Evolutionary conservation across 2,888 invertebrate genomes (phyloP).

Genomic region (Geophilus truncorum): DNA sequence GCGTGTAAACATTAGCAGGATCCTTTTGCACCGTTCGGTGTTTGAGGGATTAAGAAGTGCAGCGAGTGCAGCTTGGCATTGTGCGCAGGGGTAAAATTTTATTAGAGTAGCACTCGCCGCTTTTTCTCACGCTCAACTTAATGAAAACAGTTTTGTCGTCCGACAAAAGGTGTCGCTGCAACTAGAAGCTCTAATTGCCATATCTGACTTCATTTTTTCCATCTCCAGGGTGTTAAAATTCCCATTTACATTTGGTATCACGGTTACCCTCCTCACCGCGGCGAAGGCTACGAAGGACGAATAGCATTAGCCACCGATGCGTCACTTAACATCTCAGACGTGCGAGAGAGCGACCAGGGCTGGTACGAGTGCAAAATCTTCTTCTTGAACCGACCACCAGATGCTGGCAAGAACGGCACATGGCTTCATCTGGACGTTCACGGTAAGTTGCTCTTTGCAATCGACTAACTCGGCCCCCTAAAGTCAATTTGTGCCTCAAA

Average conservation of each 20-base stretch:
- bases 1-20: slow-evolving; percentile 3
- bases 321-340: slow-evolving; percentile 91
- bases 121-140: neutral
- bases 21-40: neutral
- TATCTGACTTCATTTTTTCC: slow-evolving; percentile 40
- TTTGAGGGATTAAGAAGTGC: neutral
- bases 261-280: slow-evolving; percentile 94
- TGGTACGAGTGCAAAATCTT: slow-evolving; percentile 95
- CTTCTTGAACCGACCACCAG: slow-evolving; percentile 89
- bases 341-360: slow-evolving; percentile 87
- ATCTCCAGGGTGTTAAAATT: slow-evolving; percentile 81
- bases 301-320: slow-evolving; percentile 85
- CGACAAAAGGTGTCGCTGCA: neutral
- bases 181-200: neutral
- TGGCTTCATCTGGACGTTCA: slow-evolving; percentile 98
- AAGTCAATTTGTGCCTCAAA: neutral
- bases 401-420: slow-evolving; percentile 80
- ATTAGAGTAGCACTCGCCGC: neutral
- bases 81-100: neutral
- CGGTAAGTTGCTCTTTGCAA: slow-evolving; percentile 56
- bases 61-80: neutral
- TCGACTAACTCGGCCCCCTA: neutral
- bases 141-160: neutral
- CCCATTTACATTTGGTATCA: slow-evolving; percentile 98
- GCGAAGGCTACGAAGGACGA: slow-evolving; percentile 86